These are phyloP conservation scores for Trichomalopsis sarcophagae DNA, from an alignment of 1,140 invertebrate genomes.

Conservation along the genomic window DNA sequence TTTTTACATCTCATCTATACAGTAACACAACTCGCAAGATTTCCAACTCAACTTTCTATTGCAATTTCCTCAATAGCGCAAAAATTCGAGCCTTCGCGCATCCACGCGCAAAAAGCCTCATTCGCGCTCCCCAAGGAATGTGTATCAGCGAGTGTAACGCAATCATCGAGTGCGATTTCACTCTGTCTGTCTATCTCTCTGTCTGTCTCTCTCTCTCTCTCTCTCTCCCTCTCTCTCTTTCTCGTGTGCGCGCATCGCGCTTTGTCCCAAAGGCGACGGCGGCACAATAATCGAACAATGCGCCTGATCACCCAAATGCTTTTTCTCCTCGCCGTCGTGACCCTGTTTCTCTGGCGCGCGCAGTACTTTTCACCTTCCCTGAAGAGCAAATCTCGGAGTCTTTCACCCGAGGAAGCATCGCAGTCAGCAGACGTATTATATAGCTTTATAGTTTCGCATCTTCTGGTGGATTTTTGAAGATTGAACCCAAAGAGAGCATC, in stretches of 20 bases:
- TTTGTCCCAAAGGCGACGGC: neutral
- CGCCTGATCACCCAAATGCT: conserved; percentile 40
- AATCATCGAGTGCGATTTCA: conserved; percentile 34
- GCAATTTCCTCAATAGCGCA: neutral
- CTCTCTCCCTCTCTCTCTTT: neutral
- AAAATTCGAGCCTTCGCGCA: neutral
- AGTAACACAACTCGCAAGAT: neutral
- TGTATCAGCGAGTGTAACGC: neutral
- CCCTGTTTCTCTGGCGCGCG: neutral
- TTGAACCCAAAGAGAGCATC: too few species aligned
- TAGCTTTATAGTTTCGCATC: too few species aligned
- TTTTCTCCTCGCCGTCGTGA: conserved; percentile 4
- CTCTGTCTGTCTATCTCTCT: neutral
- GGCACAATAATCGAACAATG: conserved; percentile 47
- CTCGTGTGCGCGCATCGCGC: neutral
- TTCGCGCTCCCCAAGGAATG: neutral
- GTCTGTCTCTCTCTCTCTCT: neutral
- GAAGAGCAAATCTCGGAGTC: neutral
- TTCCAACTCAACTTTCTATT: neutral
- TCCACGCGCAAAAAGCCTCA: neutral
- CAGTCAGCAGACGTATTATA: neutral
- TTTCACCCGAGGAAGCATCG: neutral
- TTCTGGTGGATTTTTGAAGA: too few species aligned
- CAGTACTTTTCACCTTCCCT: conserved; percentile 19
- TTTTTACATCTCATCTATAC: too few species aligned